Evolutionary conservation across 2,888 invertebrate species (phyloP), one percentile per base, ranked within the genome.

Genomic region (Parnassius smintheus): DNA sequence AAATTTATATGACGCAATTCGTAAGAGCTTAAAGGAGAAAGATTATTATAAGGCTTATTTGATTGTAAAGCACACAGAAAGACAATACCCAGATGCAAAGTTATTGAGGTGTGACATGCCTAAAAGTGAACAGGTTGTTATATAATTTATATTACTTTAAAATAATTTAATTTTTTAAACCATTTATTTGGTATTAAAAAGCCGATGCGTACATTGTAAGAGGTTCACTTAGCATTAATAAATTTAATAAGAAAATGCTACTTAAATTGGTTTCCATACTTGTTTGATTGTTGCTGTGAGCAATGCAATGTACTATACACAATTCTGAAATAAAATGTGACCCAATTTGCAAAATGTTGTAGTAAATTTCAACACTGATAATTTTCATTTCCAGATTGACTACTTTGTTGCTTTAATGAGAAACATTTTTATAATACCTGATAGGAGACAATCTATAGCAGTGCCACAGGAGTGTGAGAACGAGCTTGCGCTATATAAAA

Each of bases 31-130:
- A 62, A 75, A 76, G 0, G 87, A 91, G 3, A 88, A 89, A 56
- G 83, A 92, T 68, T 94, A 92, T 71, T 85, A 85, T 56, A 93
- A 93, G 70, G 93, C 93, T 0, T 92, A 92, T 70, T 76, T 91
- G 61, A 76, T 90, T 50, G 88, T 92, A 1, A 90, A 92, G 65
- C 86, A 91, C 65, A 86, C 90, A 0, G 92, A 92, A 63, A 78
- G 87, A 60, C 85, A 87, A 67, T 87, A 89, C 68, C 92, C 92
- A 1, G 88, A 88, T 64, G 92, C 92, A 11, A 92, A 81, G 63
- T 69, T 92, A 51, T 72, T 92, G 45, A 81, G 92, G 66, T 88
- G 89, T 68, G 85, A 87, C 59, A 89, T 92, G 90, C 81, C 84
- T 54, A 91, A 88, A 73, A 88, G 83, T 76, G 88, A 92, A 69